Conservation (phyloP, 2,797 vertebrate genomes). For the Enteromius fasciolatus region DNA sequence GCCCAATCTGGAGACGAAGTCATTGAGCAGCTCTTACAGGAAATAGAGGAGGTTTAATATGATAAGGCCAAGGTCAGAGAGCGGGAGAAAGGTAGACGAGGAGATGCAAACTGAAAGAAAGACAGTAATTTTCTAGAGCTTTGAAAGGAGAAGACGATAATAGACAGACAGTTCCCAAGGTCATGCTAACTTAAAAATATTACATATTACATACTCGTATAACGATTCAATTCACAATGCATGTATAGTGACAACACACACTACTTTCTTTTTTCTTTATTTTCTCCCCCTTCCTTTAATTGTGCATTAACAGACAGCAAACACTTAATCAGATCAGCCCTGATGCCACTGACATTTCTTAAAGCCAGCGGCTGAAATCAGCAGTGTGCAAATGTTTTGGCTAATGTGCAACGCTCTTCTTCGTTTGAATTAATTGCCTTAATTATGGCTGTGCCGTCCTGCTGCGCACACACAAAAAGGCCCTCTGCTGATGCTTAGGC, state of each 20-base stretch:
- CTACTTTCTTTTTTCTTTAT: background rate
- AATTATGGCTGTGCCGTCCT: slow-evolving; percentile 62
- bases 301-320: slow-evolving; percentile 58
- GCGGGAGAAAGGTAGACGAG: slow-evolving; percentile 51
- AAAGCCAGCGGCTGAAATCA: slow-evolving; percentile 59
- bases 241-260: background rate
- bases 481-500: slow-evolving; percentile 33
- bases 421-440: slow-evolving; percentile 67
- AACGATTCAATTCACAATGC: too few relatives aligned
- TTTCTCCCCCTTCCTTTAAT: slow-evolving; percentile 30
- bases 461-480: slow-evolving; percentile 55
- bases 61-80: slow-evolving; percentile 68
- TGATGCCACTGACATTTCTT: slow-evolving; percentile 58
- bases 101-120: slow-evolving; percentile 31
- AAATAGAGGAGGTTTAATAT: slow-evolving; percentile 76
- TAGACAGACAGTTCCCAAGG: background rate
- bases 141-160: slow-evolving; percentile 13
- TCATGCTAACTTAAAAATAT: background rate
- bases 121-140: slow-evolving; percentile 19
- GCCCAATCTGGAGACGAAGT: slow-evolving; percentile 74
- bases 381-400: slow-evolving; percentile 55
- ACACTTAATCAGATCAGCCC: slow-evolving; percentile 63
- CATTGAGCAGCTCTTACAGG: slow-evolving; percentile 76
- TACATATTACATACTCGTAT: too few relatives aligned
- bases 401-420: slow-evolving; percentile 60